Evolutionary conservation across 2,888 invertebrate species (phyloP), one percentile per base, ranked within the genome.

Genomic region (Amphipyra berbera): DNA sequence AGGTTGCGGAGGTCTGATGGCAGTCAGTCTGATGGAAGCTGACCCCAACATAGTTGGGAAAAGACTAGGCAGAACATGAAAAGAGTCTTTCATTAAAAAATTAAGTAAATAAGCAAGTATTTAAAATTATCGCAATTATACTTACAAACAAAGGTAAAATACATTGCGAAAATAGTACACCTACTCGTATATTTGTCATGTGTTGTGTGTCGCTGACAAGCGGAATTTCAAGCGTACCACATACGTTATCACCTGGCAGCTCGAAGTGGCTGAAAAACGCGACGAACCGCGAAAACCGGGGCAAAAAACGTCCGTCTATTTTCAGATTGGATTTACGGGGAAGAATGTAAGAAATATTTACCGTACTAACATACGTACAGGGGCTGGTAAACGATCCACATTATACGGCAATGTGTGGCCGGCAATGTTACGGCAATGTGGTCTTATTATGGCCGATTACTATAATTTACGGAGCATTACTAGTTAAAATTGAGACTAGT

Each of bases 211-310:
- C 27, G 59, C 52, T 63, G 68, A 62, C 73, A 64, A 44, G 53
- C 49, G 53, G 58, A 73, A 68, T 63, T 77, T 56, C 73, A 55
- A 42, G 30, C 42, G 59, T 52, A 52, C 38, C 35, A 40, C 56
- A 72, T 61, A 59, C 44, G 56, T 73, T 73, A 67, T 64, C 58
- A 44, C 58, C 44, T 56, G 73, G 52, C 58, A 62, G 61, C 13
- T 38, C 6, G 9, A 8, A 52, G 59, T 53, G 13, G 37, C n/a
- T 52, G 53, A 70, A 71, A 75, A 69, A 71, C 49, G 41, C 57
- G 35, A 49, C 48, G 49, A 50, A 41, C 56, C 35, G 40, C 40
- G 42, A 56, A 76, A 56, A 54, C 49, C n/a, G 41, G n/a, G 15
- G 33, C 45, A 49, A 61, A 61, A 59, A 53, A 56, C 50, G 33